Percentiles rank a stretch among this genome's conserved stretches.
Evolutionary conservation across 2,797 vertebrate species (phyloP).

Genomic region (Fringilla coelebs): DNA sequence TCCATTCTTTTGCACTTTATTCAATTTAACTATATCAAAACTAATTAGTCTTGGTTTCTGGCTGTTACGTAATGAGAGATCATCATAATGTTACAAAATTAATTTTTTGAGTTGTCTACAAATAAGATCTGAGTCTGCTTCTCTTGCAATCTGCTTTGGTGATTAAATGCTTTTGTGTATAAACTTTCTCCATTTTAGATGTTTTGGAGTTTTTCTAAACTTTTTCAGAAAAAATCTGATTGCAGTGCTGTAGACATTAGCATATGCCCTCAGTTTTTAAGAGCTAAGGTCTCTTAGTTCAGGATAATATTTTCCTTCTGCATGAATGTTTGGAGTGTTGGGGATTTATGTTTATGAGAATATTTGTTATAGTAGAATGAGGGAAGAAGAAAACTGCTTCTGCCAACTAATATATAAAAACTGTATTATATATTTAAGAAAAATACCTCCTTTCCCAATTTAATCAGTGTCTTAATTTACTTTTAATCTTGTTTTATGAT

Average conservation of each 20-base stretch:
- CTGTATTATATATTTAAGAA: not conserved
- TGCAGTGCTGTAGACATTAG: not conserved
- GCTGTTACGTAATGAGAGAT: not conserved
- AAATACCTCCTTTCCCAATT: not conserved
- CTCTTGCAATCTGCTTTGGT: not conserved
- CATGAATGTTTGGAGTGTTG: not conserved
- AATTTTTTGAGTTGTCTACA: not conserved
- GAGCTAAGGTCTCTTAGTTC: not conserved
- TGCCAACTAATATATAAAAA: not conserved
- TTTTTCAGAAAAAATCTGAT: not conserved
- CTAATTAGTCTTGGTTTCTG: not conserved
- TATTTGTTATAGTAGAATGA: not conserved
- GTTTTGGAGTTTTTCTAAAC: not conserved
- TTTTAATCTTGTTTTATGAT: conserved; percentile 42
- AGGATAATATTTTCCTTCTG: not conserved
- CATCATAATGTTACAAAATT: not conserved
- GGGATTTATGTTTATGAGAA: not conserved
- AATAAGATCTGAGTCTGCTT: not conserved
- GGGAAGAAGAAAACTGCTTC: not conserved
- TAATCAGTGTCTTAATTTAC: not conserved
- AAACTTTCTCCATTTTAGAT: not conserved
- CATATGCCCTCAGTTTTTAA: not conserved
- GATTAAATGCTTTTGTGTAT: not conserved
- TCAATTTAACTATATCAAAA: not conserved
- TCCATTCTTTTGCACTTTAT: not conserved